These are phyloP conservation scores for Alectoris magna DNA, from an alignment of 2,797 vertebrate species.

Conservation along the genomic window DNA sequence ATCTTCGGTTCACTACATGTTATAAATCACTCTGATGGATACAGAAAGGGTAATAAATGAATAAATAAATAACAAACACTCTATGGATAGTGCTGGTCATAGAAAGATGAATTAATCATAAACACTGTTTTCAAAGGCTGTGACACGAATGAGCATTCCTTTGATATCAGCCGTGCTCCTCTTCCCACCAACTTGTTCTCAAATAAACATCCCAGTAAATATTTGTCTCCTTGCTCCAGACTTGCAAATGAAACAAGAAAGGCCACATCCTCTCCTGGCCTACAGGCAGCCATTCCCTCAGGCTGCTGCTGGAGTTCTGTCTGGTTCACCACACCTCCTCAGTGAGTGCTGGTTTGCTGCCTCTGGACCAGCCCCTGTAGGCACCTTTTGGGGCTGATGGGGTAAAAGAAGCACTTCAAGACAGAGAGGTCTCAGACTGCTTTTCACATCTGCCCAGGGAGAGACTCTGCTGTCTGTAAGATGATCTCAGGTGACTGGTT, in stretches of 20 bases:
- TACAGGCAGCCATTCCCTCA: neutral
- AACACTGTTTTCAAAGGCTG: slow-evolving; percentile 43
- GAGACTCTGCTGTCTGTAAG: neutral
- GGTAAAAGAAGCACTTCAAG: neutral
- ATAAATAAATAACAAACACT: slow-evolving; percentile 72
- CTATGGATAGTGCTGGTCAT: slow-evolving; percentile 46
- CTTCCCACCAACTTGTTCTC: slow-evolving; percentile 68
- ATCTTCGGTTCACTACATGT: slow-evolving; percentile 49
- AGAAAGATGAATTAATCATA: slow-evolving; percentile 55
- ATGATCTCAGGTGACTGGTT: neutral
- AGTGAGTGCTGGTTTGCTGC: neutral
- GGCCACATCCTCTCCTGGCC: neutral
- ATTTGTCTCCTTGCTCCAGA: slow-evolving; percentile 37
- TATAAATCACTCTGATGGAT: slow-evolving; percentile 66
- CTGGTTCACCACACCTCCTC: neutral
- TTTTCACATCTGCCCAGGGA: neutral
- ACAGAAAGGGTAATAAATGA: slow-evolving; percentile 67
- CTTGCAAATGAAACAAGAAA: slow-evolving; percentile 23
- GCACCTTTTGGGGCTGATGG: neutral
- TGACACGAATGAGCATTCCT: slow-evolving; percentile 63
- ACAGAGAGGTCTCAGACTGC: too few relatives aligned
- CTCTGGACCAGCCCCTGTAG: neutral
- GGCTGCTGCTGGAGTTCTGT: neutral
- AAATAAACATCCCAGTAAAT: slow-evolving; percentile 69
- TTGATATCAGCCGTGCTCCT: slow-evolving; percentile 52